These are phyloP conservation scores for Parauchenoglanis punctatus DNA, from an alignment of 2,797 vertebrate genomes.

Conservation along the genomic window DNA sequence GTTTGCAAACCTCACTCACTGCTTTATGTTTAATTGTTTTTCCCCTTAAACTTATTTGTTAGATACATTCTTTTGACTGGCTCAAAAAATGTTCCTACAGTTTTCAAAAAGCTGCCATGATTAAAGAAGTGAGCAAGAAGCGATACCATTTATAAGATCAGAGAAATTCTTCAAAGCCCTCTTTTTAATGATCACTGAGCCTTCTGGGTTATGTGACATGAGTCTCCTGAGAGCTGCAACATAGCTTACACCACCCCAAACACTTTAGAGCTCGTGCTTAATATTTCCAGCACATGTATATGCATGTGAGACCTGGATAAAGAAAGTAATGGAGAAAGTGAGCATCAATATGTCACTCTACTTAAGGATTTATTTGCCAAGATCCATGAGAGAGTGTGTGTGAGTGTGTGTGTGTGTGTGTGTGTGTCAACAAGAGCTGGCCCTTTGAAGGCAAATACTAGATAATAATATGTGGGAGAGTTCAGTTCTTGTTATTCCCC, in stretches of 20 bases:
- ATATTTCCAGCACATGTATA: slow-evolving; percentile 9
- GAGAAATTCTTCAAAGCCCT: slow-evolving; percentile 54
- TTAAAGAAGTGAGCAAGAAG: slow-evolving; percentile 46
- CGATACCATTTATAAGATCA: slow-evolving; percentile 45
- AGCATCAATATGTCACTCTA: not conserved
- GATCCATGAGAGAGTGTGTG: not conserved
- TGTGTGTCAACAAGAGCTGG: slow-evolving; percentile 15
- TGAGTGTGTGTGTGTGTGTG: not conserved
- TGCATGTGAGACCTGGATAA: not conserved
- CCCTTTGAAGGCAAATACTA: slow-evolving; percentile 50
- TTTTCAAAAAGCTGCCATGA: slow-evolving; percentile 38
- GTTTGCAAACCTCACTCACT: not conserved
- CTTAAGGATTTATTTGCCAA: not conserved
- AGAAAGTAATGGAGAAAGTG: not conserved
- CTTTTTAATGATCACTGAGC: slow-evolving; percentile 47
- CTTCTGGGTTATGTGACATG: slow-evolving; percentile 27
- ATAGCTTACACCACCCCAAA: slow-evolving; percentile 6
- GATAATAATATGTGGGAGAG: slow-evolving; percentile 47
- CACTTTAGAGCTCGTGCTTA: slow-evolving; percentile 10
- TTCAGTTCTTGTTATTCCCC: slow-evolving; percentile 45
- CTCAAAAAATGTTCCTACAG: slow-evolving; percentile 27
- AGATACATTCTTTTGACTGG: slow-evolving; percentile 30
- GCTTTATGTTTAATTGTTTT: not conserved
- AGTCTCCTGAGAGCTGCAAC: slow-evolving; percentile 23
- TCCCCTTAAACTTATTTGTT: slow-evolving; percentile 32